phyloP scores from a whole-genome alignment of 2,113 vertebrate species.

The Cariama cristata region DNA sequence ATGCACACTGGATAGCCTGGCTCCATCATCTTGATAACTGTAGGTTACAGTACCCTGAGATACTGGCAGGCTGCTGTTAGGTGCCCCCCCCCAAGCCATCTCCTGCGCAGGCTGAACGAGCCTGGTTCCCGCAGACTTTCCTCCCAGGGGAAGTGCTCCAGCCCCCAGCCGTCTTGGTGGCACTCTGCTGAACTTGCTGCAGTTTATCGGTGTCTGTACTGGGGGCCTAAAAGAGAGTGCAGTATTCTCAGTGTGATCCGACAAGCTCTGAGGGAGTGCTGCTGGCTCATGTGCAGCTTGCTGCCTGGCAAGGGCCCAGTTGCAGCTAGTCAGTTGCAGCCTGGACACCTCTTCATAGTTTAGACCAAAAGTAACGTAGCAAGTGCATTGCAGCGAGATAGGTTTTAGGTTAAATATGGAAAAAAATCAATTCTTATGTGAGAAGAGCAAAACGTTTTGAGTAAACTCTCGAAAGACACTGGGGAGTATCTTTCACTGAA shows the following conservation, averaged over 20 bases:
- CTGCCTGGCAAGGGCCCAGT: not conserved
- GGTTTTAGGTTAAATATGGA: not conserved
- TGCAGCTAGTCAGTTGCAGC: not conserved
- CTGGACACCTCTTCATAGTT: not conserved
- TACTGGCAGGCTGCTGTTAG: not conserved
- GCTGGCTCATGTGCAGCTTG: not conserved
- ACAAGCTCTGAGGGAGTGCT: not conserved
- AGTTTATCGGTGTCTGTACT: accelerated
- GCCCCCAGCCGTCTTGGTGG: not conserved
- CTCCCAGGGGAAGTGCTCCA: not conserved
- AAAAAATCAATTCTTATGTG: not conserved
- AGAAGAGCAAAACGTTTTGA: not conserved
- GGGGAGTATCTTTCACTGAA: not conserved
- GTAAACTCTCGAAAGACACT: not conserved
- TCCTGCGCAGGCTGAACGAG: not conserved
- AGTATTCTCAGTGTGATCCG: not conserved
- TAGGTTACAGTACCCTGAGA: not conserved
- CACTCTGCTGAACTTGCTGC: not conserved
- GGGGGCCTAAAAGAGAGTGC: not conserved
- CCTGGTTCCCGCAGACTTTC: not conserved
- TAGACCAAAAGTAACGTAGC: accelerated
- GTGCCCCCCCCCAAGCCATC: not conserved
- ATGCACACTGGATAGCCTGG: not conserved
- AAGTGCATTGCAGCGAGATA: not conserved
- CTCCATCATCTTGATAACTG: not conserved